Conservation (phyloP, 2,113 vertebrate species). For the Meles meles region DNA sequence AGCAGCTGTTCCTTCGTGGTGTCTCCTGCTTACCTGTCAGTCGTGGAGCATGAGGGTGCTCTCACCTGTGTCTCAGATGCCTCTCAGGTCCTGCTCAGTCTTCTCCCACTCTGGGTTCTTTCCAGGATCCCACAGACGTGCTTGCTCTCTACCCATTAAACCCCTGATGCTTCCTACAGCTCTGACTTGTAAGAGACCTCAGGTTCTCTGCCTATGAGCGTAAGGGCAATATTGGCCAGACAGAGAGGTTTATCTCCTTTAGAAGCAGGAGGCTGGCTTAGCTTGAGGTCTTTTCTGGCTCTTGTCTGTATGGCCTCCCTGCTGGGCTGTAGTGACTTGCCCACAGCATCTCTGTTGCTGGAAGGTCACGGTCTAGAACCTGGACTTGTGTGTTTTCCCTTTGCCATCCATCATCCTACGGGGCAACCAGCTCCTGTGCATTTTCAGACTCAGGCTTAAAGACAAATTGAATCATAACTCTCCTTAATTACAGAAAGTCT, state of each 20-base stretch:
- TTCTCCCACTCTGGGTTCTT: constrained; percentile 32
- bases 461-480: neutral
- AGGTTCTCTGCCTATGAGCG: neutral
- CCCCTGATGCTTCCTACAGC: constrained; percentile 41
- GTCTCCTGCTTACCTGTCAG: neutral
- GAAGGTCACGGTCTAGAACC: neutral
- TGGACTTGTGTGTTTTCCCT: neutral
- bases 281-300: neutral
- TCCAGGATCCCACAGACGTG: constrained; percentile 47
- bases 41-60: constrained; percentile 66
- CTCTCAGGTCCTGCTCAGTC: constrained; percentile 79
- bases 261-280: neutral
- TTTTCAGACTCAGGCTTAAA: neutral
- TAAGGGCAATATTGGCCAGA: neutral
- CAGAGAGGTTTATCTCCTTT: neutral
- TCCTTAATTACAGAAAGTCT: neutral
- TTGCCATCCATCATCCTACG: neutral
- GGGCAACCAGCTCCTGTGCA: neutral
- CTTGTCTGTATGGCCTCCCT: no score
- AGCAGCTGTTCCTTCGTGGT: constrained; percentile 55
- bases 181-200: constrained; percentile 37
- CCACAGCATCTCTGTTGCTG: neutral
- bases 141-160: constrained; percentile 51
- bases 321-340: neutral
- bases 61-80: constrained; percentile 61